Evolutionary conservation across 2,113 vertebrate genomes (phyloP).

Genomic region (Nasalis larvatus): DNA sequence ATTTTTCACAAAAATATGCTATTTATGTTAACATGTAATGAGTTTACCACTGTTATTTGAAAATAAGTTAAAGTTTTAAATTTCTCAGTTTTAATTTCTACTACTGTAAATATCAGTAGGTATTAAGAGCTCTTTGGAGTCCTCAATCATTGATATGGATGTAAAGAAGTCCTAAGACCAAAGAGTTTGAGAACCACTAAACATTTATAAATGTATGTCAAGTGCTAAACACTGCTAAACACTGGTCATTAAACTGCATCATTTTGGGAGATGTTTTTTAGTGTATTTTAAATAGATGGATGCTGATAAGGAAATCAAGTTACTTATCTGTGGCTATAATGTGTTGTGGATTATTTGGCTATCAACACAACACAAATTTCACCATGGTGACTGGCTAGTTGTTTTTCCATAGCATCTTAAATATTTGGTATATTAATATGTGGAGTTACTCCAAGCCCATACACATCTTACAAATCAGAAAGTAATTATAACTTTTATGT

Average conservation of each 20-base stretch:
- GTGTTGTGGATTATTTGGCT: not conserved
- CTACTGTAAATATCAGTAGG: not conserved
- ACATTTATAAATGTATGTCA: not conserved
- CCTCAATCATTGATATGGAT: not conserved
- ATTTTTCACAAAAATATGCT: conserved; percentile 13
- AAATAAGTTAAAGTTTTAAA: not conserved
- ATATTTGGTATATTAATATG: not conserved
- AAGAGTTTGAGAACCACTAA: not conserved
- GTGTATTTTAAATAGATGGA: not conserved
- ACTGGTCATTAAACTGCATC: not conserved
- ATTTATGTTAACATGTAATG: not conserved
- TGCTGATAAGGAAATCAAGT: not conserved
- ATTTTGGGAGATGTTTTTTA: not conserved
- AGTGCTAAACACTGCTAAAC: not conserved
- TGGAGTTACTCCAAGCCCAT: not conserved
- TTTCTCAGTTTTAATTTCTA: conserved; percentile 24
- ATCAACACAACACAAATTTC: not conserved
- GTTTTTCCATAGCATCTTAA: not conserved
- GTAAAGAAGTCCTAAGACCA: not conserved
- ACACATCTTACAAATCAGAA: conserved; percentile 4
- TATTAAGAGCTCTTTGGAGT: not conserved
- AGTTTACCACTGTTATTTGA: not conserved
- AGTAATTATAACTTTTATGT: not conserved
- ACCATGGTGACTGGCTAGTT: not conserved
- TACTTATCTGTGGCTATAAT: not conserved